phyloP scores from a whole-genome alignment of 1,140 invertebrate species.

The Drosophila ananassae region DNA sequence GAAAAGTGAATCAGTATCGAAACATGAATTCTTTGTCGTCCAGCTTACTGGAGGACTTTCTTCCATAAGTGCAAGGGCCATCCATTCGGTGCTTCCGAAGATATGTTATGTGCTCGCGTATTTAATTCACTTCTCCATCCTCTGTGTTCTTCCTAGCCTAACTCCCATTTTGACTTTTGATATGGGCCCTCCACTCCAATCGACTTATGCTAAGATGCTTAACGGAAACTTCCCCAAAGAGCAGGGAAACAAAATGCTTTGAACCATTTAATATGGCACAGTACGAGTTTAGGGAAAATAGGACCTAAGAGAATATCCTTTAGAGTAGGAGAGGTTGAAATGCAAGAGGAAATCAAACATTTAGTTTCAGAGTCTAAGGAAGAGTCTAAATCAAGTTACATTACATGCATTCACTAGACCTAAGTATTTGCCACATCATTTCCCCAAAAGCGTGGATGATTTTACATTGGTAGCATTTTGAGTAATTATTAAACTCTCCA shows the following conservation, averaged over 20 bases:
- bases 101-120: slow-evolving; percentile 17
- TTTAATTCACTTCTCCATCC: neutral
- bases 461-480: neutral
- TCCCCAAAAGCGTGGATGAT: slow-evolving; percentile 4
- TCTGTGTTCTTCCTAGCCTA: slow-evolving; percentile 31
- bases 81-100: slow-evolving; percentile 20
- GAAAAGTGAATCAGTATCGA: neutral
- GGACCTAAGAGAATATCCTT: slow-evolving; percentile 18
- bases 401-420: slow-evolving; percentile 31
- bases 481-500: neutral
- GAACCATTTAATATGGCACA: slow-evolving; percentile 33
- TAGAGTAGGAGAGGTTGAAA: slow-evolving; percentile 9
- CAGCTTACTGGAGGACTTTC: neutral
- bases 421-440: slow-evolving; percentile 36
- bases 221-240: slow-evolving; percentile 10
- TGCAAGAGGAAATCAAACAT: slow-evolving; percentile 20
- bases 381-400: slow-evolving; percentile 32
- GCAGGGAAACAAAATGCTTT: slow-evolving; percentile 24
- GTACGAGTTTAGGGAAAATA: slow-evolving; percentile 1
- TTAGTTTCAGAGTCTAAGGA: slow-evolving; percentile 22
- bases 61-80: slow-evolving; percentile 2
- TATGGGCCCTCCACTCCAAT: slow-evolving; percentile 10
- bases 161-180: slow-evolving; percentile 20
- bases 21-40: slow-evolving; percentile 2
- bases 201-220: slow-evolving; percentile 48